Percentiles rank a stretch among this genome's conserved stretches.
Evolutionary conservation across 2,888 invertebrate genomes (phyloP).

Genomic region (Rambutsinella grinnellia): DNA sequence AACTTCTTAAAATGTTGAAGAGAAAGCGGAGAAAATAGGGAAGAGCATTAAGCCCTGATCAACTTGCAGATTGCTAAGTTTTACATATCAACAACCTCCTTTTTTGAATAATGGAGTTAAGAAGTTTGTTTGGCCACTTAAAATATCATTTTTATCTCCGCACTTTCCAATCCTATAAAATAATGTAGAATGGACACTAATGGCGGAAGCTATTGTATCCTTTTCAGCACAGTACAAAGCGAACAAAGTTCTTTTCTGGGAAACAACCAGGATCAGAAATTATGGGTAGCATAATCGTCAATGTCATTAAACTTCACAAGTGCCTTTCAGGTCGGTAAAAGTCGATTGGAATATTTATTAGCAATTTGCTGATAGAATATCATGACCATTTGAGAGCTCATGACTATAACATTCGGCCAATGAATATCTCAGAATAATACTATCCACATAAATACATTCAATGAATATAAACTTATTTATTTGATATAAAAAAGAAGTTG

Average conservation of each 20-base stretch:
- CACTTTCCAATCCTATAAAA: constrained; percentile 32
- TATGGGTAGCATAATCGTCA: constrained; percentile 55
- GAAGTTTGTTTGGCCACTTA: constrained; percentile 30
- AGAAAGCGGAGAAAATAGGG: too few relatives aligned
- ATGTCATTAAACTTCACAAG: constrained; percentile 53
- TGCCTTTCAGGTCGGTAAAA: constrained; percentile 15
- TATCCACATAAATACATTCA: constrained; percentile 1
- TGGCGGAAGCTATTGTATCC: constrained; percentile 2
- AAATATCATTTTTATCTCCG: constrained; percentile 20
- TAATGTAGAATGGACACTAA: constrained; percentile 24
- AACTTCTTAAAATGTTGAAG: too few relatives aligned
- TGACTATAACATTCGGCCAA: constrained; percentile 34
- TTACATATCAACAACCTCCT: background rate
- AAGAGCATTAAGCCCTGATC: background rate
- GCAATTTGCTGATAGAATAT: constrained; percentile 59
- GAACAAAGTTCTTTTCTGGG: background rate
- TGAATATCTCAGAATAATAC: constrained; percentile 1
- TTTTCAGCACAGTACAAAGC: too few relatives aligned
- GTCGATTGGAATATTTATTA: constrained; percentile 58
- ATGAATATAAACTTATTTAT: background rate
- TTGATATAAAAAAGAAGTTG: background rate
- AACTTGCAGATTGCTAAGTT: background rate
- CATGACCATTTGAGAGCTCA: constrained; percentile 50
- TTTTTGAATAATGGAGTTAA: constrained; percentile 50
- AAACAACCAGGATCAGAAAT: constrained; percentile 19